Evolutionary conservation across 2,797 vertebrate species (phyloP).

Genomic region (Sciurus carolinensis): DNA sequence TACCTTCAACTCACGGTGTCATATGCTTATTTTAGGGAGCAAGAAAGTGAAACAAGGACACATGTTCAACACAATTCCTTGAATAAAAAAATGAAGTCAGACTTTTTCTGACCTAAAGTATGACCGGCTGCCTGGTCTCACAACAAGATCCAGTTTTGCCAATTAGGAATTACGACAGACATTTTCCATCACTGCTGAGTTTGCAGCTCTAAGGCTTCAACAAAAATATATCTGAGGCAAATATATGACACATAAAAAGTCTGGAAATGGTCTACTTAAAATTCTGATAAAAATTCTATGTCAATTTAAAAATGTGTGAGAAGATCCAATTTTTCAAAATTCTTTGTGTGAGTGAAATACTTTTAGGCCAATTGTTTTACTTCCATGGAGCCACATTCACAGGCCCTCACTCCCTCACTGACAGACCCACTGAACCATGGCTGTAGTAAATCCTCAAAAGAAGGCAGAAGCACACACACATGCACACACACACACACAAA

Average conservation of each 20-base stretch:
- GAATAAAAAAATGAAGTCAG: not conserved
- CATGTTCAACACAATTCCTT: constrained; percentile 18
- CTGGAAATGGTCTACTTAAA: not conserved
- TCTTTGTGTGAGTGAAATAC: not conserved
- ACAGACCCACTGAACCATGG: not conserved
- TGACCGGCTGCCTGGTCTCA: not conserved
- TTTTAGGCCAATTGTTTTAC: not conserved
- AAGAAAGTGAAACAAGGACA: not conserved
- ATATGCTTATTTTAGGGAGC: constrained; percentile 47
- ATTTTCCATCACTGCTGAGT: not conserved
- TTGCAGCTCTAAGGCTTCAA: not conserved
- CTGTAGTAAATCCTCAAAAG: not conserved
- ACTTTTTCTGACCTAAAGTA: constrained; percentile 12
- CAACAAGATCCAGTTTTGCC: not conserved
- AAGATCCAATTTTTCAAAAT: not conserved
- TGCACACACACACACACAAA: too few relatives aligned
- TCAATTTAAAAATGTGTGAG: not conserved
- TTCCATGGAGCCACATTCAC: not conserved
- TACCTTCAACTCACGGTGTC: not conserved
- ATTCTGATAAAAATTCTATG: not conserved
- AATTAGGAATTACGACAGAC: not conserved
- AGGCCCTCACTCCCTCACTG: not conserved
- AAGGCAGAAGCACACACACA: not conserved
- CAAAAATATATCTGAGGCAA: not conserved
- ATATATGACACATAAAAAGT: not conserved